A percentile compares a stretch with the other conserved stretches of the same genome.
Conservation (phyloP, 2,888 invertebrate genomes). For the Sinhomidia bicolor region DNA sequence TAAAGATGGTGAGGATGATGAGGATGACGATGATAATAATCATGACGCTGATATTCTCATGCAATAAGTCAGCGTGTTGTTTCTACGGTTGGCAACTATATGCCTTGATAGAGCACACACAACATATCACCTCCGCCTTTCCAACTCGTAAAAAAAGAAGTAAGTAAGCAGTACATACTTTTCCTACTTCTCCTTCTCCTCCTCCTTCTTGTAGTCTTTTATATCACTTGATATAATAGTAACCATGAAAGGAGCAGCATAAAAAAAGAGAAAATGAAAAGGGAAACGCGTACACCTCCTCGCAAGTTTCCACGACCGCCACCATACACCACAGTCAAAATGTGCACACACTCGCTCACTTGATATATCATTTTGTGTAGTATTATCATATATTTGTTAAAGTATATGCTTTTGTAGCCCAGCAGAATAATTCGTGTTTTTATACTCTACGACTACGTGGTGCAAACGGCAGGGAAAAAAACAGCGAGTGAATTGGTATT, state of each 20-base stretch:
- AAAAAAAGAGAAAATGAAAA: slow-evolving; percentile 53
- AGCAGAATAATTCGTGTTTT: too few relatives aligned
- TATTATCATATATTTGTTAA: too few relatives aligned
- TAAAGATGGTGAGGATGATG: not conserved
- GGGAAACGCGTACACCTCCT: slow-evolving; percentile 37
- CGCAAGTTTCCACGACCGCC: not conserved
- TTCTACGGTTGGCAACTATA: not conserved
- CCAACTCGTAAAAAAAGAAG: too few relatives aligned
- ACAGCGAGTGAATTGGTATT: slow-evolving; percentile 57
- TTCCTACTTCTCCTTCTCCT: not conserved
- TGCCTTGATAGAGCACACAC: slow-evolving; percentile 8
- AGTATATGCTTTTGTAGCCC: too few relatives aligned
- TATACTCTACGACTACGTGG: too few relatives aligned
- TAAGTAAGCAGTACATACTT: too few relatives aligned
- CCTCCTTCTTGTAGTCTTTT: not conserved
- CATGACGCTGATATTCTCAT: not conserved
- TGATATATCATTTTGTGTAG: not conserved
- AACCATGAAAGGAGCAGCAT: not conserved
- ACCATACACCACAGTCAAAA: not conserved
- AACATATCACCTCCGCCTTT: not conserved
- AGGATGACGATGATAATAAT: not conserved
- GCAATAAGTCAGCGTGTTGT: slow-evolving; percentile 31
- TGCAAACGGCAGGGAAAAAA: slow-evolving; percentile 8
- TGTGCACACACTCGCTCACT: not conserved
- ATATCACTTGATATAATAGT: not conserved